Conservation (phyloP, 2,797 vertebrate genomes). For the Fratercula arctica region DNA sequence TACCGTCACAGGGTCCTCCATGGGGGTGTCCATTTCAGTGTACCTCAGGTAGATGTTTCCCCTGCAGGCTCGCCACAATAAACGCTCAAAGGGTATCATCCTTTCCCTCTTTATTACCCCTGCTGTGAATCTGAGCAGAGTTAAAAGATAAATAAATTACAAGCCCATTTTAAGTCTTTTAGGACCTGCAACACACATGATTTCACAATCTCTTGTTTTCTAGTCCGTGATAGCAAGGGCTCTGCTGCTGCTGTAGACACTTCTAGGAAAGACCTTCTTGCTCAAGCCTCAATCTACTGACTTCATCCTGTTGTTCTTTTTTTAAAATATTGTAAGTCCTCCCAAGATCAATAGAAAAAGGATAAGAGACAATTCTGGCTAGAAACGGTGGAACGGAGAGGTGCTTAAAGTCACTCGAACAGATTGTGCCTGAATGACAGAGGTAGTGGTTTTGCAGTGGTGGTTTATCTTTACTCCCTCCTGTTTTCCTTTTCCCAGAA, state of each 20-base stretch:
- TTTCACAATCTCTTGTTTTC: neutral
- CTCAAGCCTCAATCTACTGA: neutral
- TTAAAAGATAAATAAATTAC: neutral
- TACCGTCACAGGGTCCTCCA: conserved; percentile 82
- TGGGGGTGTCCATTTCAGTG: conserved; percentile 74
- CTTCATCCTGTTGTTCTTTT: neutral
- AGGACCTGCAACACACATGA: neutral
- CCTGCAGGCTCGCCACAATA: conserved; percentile 82
- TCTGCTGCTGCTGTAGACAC: neutral
- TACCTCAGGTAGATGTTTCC: conserved; percentile 83
- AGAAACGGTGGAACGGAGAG: neutral
- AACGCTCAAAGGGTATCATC: conserved; percentile 79
- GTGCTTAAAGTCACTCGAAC: neutral
- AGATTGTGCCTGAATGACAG: neutral
- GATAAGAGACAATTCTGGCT: neutral
- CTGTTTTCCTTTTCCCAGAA: neutral
- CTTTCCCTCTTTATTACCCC: conserved; percentile 80
- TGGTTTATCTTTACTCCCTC: neutral
- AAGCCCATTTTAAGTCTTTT: neutral
- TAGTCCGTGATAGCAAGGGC: neutral
- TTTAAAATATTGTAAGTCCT: neutral
- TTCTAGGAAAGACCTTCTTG: neutral
- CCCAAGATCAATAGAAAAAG: neutral
- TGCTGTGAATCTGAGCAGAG: conserved; percentile 76
- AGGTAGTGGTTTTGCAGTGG: neutral